Percentiles rank a stretch among this genome's conserved stretches.
Evolutionary conservation across 2,797 vertebrate species (phyloP).

Genomic region (Dermochelys coriacea): DNA sequence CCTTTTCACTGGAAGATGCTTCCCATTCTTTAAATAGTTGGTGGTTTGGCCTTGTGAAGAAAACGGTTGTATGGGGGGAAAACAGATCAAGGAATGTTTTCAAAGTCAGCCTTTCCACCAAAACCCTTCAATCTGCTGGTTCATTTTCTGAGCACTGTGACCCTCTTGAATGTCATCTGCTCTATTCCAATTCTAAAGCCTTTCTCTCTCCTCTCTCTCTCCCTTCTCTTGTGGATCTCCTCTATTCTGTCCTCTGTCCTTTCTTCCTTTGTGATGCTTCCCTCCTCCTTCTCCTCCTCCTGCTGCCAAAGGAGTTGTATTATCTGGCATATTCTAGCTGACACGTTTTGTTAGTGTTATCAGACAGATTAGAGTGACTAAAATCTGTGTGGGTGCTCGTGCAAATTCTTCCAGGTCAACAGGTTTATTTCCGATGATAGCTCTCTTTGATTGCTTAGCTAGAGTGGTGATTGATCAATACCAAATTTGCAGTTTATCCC

Average conservation of each 20-base stretch:
- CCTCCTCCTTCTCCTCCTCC: conserved; percentile 44
- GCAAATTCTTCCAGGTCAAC: conserved; percentile 90
- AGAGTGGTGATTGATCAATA: conserved; percentile 87
- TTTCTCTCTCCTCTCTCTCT: neutral
- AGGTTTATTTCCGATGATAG: conserved; percentile 87
- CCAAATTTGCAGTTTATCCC: conserved; percentile 14
- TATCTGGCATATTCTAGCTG: conserved; percentile 74
- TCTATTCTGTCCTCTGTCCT: conserved; percentile 30
- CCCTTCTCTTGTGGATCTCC: neutral
- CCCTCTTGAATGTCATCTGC: conserved; percentile 35
- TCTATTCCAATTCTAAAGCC: neutral
- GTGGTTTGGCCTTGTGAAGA: conserved; percentile 45
- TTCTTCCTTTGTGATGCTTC: conserved; percentile 47
- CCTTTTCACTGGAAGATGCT: neutral
- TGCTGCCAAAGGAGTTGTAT: conserved; percentile 52
- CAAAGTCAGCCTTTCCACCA: conserved; percentile 25
- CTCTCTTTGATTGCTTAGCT: conserved; percentile 90
- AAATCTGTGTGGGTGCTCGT: conserved; percentile 84
- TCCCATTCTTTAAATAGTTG: conserved; percentile 26
- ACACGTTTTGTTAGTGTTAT: conserved; percentile 85
- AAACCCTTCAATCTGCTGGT: conserved; percentile 32
- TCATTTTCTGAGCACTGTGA: conserved; percentile 28
- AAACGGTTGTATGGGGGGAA: conserved; percentile 18
- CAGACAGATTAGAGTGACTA: conserved; percentile 81
- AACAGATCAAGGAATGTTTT: conserved; percentile 32